Evolutionary conservation across 2,888 invertebrate species (phyloP), one percentile per base, ranked within the genome.

Genomic region (Cinara cedri): DNA sequence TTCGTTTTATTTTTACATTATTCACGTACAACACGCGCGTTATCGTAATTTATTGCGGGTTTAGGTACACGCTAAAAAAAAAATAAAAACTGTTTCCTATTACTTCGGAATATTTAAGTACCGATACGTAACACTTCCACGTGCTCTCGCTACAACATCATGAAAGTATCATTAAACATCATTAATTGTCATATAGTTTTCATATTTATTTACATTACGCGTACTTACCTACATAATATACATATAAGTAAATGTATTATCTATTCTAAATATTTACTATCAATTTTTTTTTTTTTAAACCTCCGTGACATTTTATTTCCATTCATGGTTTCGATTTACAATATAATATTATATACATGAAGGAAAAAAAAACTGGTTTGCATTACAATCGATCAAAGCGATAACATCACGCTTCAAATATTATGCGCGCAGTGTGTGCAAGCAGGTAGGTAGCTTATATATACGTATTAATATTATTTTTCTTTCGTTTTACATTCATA

Each of bases 341-440:
- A 13, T 24, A 16, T 21, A 46, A 24, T 65, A n/a, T 55, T 49
- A 19, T 44, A 21, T 21, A 55, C 1, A 13, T 42, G n/a, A 51
- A 51, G 16, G 16, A 51, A 70, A 3, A 57, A 49, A 46, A 72
- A 72, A 72, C 72, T 44, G 72, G 72, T 72, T 72, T 34, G 26
- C 62, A 72, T 62, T 49, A 72, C 72, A 60, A 49, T 72, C 62
- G 62, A 72, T 72, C 34, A 60, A n/a, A 44, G 71, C 49, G 72
- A 72, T 72, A 72, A 72, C 62, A 16, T 51, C n/a, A 6, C 14
- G 11, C 14, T 34, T 72, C 49, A 24, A 10, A 49, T 49, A 57
- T 11, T 44, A 51, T 51, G 2, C 9, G 10, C 11, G 9, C 6
- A 1, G 9, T 21, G 21, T 19, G 24, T n/a, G n/a, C n/a, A n/a